Evolutionary conservation across 35 echinoderm and acorn worm genomes (phyloP).

Genomic region (Acanthaster planci): DNA sequence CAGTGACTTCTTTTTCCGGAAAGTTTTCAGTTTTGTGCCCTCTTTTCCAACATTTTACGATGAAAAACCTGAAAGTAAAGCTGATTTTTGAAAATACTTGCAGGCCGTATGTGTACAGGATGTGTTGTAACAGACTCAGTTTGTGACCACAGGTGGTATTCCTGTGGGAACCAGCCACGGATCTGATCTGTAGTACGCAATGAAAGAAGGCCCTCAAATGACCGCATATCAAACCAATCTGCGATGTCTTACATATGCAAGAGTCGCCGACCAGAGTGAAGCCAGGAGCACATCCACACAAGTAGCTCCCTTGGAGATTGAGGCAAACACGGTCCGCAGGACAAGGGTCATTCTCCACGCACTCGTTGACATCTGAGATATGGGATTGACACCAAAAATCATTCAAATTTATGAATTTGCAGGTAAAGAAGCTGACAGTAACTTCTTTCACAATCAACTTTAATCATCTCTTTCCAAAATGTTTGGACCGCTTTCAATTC

Average conservation of each 20-base stretch:
- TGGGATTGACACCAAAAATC: neutral
- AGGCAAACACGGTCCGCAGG: conserved; percentile 18
- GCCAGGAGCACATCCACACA: conserved; percentile 22
- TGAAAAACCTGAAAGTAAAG: too few relatives aligned
- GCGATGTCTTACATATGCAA: conserved; percentile 17
- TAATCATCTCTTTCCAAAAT: neutral
- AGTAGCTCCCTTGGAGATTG: conserved; percentile 18
- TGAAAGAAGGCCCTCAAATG: too few relatives aligned
- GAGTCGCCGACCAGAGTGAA: neutral
- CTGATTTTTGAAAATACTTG: too few relatives aligned
- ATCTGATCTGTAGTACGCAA: too few relatives aligned
- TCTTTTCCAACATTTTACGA: too few relatives aligned
- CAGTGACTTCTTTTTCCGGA: too few relatives aligned
- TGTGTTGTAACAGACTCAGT: too few relatives aligned
- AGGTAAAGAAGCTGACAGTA: neutral
- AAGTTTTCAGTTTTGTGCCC: too few relatives aligned
- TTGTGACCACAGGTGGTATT: neutral
- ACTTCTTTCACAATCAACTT: neutral
- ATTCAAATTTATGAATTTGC: neutral
- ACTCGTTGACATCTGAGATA: conserved; percentile 50
- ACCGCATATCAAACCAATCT: neutral
- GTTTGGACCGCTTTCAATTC: neutral
- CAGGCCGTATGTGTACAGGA: too few relatives aligned
- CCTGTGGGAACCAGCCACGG: neutral
- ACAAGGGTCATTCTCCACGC: conserved; percentile 15